Conservation (phyloP, 2,797 vertebrate genomes). For the Poecile montanus region DNA sequence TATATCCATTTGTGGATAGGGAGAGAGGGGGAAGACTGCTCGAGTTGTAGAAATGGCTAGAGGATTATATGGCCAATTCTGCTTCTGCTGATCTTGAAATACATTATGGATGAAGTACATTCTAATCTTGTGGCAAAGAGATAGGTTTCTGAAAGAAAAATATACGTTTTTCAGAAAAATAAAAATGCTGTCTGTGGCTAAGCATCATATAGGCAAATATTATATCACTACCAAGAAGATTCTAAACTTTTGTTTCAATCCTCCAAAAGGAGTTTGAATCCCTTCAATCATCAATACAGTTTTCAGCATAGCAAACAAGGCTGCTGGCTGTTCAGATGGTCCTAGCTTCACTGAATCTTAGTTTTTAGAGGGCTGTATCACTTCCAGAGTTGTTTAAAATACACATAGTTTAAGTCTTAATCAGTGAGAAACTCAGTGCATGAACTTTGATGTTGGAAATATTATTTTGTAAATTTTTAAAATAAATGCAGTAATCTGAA, state of each 20-base stretch:
- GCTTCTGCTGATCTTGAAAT: neutral
- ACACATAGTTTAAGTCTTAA: neutral
- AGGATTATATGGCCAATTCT: neutral
- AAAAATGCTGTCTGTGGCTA: neutral
- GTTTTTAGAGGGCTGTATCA: neutral
- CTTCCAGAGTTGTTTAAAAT: neutral
- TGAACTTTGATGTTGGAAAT: neutral
- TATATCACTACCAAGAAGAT: neutral
- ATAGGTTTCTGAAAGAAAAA: neutral
- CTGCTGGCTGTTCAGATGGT: neutral
- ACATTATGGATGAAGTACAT: neutral
- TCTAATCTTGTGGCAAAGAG: neutral
- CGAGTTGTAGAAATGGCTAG: neutral
- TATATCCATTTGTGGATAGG: neutral
- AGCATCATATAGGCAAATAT: neutral
- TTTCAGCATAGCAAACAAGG: neutral
- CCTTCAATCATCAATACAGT: neutral
- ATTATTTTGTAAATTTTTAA: neutral
- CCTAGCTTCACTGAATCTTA: neutral
- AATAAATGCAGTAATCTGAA: neutral
- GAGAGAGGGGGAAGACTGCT: neutral
- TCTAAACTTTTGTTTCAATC: neutral
- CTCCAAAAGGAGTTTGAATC: neutral
- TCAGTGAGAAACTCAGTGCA: neutral
- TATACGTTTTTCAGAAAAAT: neutral